These are phyloP conservation scores for Semibalanus balanoides DNA, from an alignment of 1,140 invertebrate species.

Conservation along the genomic window DNA sequence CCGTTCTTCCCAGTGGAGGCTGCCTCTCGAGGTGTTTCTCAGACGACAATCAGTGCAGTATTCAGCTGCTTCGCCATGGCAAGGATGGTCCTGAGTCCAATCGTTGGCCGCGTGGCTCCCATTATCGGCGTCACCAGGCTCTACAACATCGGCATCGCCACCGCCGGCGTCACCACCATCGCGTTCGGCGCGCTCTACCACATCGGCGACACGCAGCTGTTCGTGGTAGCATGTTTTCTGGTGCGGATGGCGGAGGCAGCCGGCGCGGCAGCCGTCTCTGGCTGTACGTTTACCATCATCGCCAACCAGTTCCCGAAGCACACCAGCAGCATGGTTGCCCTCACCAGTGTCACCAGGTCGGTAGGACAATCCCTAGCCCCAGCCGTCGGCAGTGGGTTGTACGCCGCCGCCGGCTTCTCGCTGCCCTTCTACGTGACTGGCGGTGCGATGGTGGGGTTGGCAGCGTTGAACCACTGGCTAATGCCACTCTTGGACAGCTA, in stretches of 20 bases:
- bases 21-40: slow-evolving; percentile 28
- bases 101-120: slow-evolving; percentile 37
- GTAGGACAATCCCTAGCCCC: slow-evolving; percentile 40
- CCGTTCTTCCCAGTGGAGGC: slow-evolving; percentile 31
- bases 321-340: slow-evolving; percentile 31
- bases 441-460: slow-evolving; percentile 31
- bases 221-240: slow-evolving; percentile 31
- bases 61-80: slow-evolving; percentile 25
- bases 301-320: slow-evolving; percentile 34
- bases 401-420: slow-evolving; percentile 38
- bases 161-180: slow-evolving; percentile 31
- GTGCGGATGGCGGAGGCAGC: slow-evolving; percentile 42
- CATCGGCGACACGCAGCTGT: slow-evolving; percentile 39
- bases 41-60: slow-evolving; percentile 23
- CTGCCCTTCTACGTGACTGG: slow-evolving; percentile 39
- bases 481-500: slow-evolving; percentile 40
- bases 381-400: slow-evolving; percentile 33
- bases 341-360: slow-evolving; percentile 30
- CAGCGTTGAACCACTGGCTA: slow-evolving; percentile 40
- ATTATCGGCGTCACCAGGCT: slow-evolving; percentile 34
- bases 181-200: slow-evolving; percentile 28
- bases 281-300: slow-evolving; percentile 42
- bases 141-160: slow-evolving; percentile 30
- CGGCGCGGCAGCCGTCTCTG: slow-evolving; percentile 37
- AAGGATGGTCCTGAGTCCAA: slow-evolving; percentile 23